phyloP scores from a whole-genome alignment of 2,888 invertebrate species.

The Eustalomyia histrio region DNA sequence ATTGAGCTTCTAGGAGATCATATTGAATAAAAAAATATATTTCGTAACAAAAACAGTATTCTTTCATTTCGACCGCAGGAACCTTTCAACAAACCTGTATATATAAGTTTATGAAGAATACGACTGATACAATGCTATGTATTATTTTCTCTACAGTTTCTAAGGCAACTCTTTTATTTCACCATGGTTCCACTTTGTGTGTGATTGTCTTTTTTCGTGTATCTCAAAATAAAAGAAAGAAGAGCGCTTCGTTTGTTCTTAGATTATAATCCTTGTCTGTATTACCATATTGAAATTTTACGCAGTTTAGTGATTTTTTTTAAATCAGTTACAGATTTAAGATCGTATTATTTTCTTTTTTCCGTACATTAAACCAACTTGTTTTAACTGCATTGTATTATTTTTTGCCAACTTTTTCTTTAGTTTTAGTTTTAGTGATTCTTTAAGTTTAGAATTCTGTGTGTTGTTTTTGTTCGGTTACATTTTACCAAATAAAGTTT shows the following conservation, averaged over 20 bases:
- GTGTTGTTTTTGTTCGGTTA: background rate
- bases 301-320: conserved; percentile 51
- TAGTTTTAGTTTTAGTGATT: conserved; percentile 26
- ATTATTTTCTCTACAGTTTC: too few species aligned
- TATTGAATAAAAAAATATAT: too few species aligned
- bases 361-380: conserved; percentile 35
- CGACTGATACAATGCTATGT: too few species aligned
- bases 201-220: conserved; percentile 9
- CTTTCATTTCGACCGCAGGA: too few species aligned
- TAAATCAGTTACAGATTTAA: conserved; percentile 48
- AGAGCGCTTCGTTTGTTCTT: conserved; percentile 57
- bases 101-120: too few species aligned
- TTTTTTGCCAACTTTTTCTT: background rate
- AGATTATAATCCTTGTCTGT: conserved; percentile 48
- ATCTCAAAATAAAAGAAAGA: conserved; percentile 17
- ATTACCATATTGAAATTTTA: conserved; percentile 62
- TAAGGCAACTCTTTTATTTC: conserved; percentile 21
- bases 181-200: background rate
- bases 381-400: conserved; percentile 31
- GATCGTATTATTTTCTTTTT: conserved; percentile 25
- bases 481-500: conserved; percentile 55
- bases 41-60: too few species aligned
- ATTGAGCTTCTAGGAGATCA: too few species aligned
- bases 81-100: too few species aligned
- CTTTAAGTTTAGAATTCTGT: conserved; percentile 24